Evolutionary conservation across 2,888 invertebrate genomes (phyloP), one percentile per base, ranked within the genome.

Genomic region (Orchesella flavescens): DNA sequence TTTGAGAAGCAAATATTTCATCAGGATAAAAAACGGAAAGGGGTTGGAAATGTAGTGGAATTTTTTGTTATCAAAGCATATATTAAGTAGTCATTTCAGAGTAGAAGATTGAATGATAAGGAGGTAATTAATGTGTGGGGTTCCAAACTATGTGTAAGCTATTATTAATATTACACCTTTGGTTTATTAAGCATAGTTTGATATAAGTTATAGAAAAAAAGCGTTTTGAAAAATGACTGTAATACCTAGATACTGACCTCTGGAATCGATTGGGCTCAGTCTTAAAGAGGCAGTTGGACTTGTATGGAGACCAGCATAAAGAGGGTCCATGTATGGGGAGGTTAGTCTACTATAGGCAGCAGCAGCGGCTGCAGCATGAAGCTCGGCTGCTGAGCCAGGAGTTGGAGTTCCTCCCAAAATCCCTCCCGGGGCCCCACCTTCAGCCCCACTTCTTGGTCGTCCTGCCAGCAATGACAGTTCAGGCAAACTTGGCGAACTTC

Each of bases 291-390:
- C 92, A 86, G 92, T 91, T 85, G 93, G 93, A 90, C 93, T 93
- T 85, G 89, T 92, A 90, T 94, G 93, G 89, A 94, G 94, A 88
- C 94, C 92, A 84, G 94, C 93, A 90, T 94, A 94, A 88, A 94
- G 92, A 91, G 94, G 94, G 91, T 94, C 94, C 94, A 94, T 94
- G 91, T 94, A 94, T 89, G 91, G 90, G 46, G 83, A 78, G 13
- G 87, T 87, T 89, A 94, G 93, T 90, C 94, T 92, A 84, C 80
- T 85, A 90, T 94, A 94, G 86, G 94, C 93, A 88, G 94, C 92
- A 89, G 91, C 89, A 65, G 89, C 88, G 66, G 92, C 90, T 90
- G 88, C 88, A 66, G 88, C 88, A 86, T 87, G 87, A 34, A 87
- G 85, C 49, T 87, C 88, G 34, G 88, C 88, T 66, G 88, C 86